These are phyloP conservation scores for Aldrovandia affinis DNA, from an alignment of 2,797 vertebrate species.

Conservation along the genomic window DNA sequence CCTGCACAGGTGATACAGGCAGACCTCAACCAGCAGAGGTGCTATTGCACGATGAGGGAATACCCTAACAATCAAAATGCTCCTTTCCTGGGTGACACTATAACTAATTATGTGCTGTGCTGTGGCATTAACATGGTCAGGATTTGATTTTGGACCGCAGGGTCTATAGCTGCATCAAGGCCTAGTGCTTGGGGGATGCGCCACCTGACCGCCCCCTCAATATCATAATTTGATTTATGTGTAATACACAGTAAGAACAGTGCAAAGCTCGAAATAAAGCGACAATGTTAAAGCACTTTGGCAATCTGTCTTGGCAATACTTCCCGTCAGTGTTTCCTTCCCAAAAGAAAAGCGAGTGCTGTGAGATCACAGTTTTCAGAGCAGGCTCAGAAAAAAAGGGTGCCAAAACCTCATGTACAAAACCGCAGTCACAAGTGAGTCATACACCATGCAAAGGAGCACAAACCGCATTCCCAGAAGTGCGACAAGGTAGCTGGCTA, in stretches of 20 bases:
- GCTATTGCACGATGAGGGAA: too few species aligned
- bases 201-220: not conserved
- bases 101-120: too few species aligned
- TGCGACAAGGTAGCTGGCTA: not conserved
- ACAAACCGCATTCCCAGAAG: not conserved
- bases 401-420: not conserved
- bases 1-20: too few species aligned
- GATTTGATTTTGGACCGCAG: not conserved
- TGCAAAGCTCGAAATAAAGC: too few species aligned
- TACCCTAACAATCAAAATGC: too few species aligned
- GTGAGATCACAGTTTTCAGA: not conserved
- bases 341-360: not conserved
- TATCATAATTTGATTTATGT: not conserved
- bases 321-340: not conserved
- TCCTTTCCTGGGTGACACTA: too few species aligned
- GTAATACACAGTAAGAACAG: too few species aligned
- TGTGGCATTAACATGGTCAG: too few species aligned
- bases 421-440: conserved; percentile 1
- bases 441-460: not conserved
- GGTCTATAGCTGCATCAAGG: not conserved
- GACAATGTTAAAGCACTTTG: not conserved
- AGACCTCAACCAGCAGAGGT: too few species aligned
- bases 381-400: not conserved
- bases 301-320: not conserved
- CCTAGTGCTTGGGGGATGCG: not conserved